Evolutionary conservation across 2,888 invertebrate genomes (phyloP), one percentile per base, ranked within the genome.

Genomic region (Mythimna lalbum): DNA sequence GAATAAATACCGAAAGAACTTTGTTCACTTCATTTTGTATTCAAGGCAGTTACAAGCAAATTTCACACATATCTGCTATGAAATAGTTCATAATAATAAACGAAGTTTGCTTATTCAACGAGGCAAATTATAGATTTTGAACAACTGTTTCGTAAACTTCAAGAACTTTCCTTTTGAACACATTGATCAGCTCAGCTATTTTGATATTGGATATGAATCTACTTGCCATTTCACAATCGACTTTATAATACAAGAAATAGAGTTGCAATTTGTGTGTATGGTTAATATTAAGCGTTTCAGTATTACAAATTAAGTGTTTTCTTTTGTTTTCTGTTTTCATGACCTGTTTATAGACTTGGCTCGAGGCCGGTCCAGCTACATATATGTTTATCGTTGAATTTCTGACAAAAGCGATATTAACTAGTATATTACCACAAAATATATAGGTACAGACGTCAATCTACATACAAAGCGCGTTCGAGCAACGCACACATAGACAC

Each of bases 141-240:
- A 61, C 73, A 68, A 70, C 71, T 67, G 47, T 69, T 71, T 50
- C 39, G 47, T 83, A 64, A 81, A 81, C 66, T 83, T 73, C 43
- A 31, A 47, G 33, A 84, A 84, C 63, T 81, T 80, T 76, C 19
- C 55, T 56, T 76, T 77, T 57, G 49, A 71, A 57, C 47, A 69
- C 69, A 79, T 79, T 82, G 65, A 79, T 70, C 75, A 71, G 62
- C 57, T 66, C 55, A 79, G 61, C 67, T 82, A 82, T 80, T 81
- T 79, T 55, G 21, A 63, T 64, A 71, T 61, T 63, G 52, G 50
- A 50, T 71, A 27, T 52, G 21, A 59, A 49, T 59, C 0, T 3
- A 23, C 31, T 12, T 10, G 31, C n/a, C 9, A 23, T 43, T 66
- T 14, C 4, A 69, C 23, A 56, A 23, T 59, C 1, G 2, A 10